These are phyloP conservation scores for Orgyia antiqua DNA, from an alignment of 2,888 invertebrate genomes.

Conservation along the genomic window DNA sequence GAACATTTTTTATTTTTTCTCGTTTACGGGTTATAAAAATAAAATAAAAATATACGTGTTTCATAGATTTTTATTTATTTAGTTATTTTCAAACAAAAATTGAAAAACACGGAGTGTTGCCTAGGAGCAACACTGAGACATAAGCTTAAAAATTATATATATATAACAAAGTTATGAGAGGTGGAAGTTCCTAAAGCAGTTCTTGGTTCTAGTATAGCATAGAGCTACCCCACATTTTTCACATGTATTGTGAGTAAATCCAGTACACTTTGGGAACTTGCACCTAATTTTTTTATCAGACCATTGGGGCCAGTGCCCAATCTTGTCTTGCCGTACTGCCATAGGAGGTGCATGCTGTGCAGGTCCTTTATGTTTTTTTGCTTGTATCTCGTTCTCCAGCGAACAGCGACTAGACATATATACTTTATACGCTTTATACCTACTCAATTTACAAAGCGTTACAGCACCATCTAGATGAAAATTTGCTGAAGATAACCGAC, in stretches of 20 bases:
- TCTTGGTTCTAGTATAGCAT: conserved; percentile 15
- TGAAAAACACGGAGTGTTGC: neutral
- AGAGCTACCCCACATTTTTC: conserved; percentile 17
- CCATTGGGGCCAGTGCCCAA: conserved; percentile 24
- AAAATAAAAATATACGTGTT: too few species aligned
- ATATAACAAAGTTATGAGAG: conserved; percentile 2
- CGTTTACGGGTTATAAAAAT: too few species aligned
- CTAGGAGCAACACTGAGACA: neutral
- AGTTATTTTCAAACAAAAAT: too few species aligned
- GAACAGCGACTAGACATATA: neutral
- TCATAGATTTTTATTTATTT: too few species aligned
- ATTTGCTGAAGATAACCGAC: conserved; percentile 7
- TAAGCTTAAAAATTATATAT: too few species aligned
- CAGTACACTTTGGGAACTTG: conserved; percentile 11
- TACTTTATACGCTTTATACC: too few species aligned
- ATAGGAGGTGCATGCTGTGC: conserved; percentile 22
- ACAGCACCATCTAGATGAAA: conserved; percentile 13
- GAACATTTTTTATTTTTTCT: too few species aligned
- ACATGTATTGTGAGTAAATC: conserved; percentile 12
- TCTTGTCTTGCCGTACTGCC: conserved; percentile 22
- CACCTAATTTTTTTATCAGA: conserved; percentile 15
- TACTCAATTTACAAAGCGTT: neutral
- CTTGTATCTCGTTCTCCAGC: neutral
- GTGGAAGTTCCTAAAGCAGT: conserved; percentile 12
- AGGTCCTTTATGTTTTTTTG: conserved; percentile 5